These are phyloP conservation scores for Lates japonicus DNA, from an alignment of 2,797 vertebrate genomes.

Conservation along the genomic window DNA sequence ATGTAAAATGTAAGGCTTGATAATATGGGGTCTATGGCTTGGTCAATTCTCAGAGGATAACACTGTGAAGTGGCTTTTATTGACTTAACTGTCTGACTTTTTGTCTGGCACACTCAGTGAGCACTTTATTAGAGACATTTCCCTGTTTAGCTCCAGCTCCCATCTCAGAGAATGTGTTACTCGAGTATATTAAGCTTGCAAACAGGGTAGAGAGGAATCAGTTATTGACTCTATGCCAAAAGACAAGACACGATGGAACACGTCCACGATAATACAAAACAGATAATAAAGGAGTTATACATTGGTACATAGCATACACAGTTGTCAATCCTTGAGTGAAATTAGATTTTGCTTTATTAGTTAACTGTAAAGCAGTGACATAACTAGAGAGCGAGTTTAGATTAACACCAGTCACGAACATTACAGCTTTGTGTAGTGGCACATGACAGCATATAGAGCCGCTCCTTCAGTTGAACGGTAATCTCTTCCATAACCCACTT, in stretches of 20 bases:
- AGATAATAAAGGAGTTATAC: neutral
- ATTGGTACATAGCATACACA: neutral
- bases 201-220: slow-evolving; percentile 4
- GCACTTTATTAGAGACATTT: slow-evolving; percentile 1
- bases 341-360: too few relatives aligned
- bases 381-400: neutral
- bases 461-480: slow-evolving; percentile 16
- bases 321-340: too few relatives aligned
- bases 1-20: neutral
- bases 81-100: neutral
- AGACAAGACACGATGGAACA: too few relatives aligned
- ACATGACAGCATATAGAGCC: neutral
- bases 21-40: neutral
- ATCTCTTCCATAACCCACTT: slow-evolving; percentile 28
- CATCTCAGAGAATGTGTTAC: neutral
- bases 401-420: neutral
- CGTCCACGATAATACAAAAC: neutral
- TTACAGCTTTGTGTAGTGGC: neutral
- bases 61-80: neutral
- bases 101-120: neutral
- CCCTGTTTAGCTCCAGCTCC: slow-evolving; percentile 7
- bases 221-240: neutral
- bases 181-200: neutral
- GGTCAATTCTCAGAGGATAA: neutral
- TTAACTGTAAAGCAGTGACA: too few relatives aligned